Evolutionary conservation across 92 coral and sea anemone genomes (phyloP).

Genomic region (Porites divaricata): DNA sequence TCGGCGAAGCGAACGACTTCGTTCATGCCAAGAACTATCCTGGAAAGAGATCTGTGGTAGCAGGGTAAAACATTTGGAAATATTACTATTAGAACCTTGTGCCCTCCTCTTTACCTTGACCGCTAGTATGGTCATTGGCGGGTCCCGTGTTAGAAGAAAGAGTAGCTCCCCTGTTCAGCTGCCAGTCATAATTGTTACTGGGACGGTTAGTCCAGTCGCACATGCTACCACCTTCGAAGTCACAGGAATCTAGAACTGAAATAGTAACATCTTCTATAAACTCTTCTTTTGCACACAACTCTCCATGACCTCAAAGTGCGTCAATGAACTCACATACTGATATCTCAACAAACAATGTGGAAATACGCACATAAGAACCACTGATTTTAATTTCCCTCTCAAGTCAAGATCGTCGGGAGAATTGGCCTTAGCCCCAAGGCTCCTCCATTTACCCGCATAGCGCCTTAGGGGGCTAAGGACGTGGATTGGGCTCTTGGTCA

Average conservation of each 20-base stretch:
- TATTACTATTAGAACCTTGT: background rate
- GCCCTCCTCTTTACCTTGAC: conserved; percentile 14
- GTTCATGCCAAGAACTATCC: no score
- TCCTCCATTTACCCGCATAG: no score
- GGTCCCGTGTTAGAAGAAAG: conserved; percentile 57
- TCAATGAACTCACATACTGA: background rate
- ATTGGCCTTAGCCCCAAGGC: no score
- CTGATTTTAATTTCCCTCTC: no score
- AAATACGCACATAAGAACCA: no score
- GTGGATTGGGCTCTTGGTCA: no score
- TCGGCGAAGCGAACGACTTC: no score
- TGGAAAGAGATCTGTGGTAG: background rate
- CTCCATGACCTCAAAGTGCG: background rate
- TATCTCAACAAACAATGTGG: background rate
- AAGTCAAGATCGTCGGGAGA: no score
- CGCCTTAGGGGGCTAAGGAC: no score
- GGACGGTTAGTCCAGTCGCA: conserved; percentile 31
- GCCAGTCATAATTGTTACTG: conserved; percentile 43
- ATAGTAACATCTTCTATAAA: background rate
- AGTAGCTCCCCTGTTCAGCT: conserved; percentile 40
- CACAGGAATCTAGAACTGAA: conserved; percentile 37
- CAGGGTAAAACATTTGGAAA: background rate
- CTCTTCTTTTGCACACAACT: background rate
- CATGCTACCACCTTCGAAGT: conserved; percentile 11
- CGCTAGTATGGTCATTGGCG: conserved; percentile 41